These are phyloP conservation scores for Lamellibrachia columna DNA, from an alignment of 2,888 invertebrate species.

Conservation along the genomic window DNA sequence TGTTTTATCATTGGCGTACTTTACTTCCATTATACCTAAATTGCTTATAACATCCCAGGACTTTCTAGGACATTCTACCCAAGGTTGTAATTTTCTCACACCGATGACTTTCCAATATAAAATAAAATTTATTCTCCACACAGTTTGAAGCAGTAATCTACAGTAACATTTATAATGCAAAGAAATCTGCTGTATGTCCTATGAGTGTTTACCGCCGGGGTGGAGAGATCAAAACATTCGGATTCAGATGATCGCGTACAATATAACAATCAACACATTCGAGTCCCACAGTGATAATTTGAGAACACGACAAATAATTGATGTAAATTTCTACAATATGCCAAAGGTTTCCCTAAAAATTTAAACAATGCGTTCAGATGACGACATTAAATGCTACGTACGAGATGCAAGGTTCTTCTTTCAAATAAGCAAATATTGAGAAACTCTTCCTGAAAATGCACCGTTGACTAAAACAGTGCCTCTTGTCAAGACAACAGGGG, in stretches of 20 bases:
- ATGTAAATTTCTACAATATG: too few relatives aligned
- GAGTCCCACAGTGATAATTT: background rate
- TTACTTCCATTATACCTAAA: background rate
- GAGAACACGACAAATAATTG: background rate
- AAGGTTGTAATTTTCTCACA: background rate
- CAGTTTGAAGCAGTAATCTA: background rate
- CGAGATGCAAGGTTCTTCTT: too few relatives aligned
- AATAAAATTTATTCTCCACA: background rate
- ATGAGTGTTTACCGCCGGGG: background rate
- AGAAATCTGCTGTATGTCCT: background rate
- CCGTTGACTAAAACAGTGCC: too few relatives aligned
- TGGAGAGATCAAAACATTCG: too few relatives aligned
- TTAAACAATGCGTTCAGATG: too few relatives aligned
- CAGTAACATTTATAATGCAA: background rate
- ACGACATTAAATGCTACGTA: too few relatives aligned
- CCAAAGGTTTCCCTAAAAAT: too few relatives aligned
- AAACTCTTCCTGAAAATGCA: too few relatives aligned
- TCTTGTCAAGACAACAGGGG: too few relatives aligned
- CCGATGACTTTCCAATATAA: background rate
- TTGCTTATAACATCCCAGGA: background rate
- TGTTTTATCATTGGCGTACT: background rate
- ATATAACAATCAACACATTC: too few relatives aligned
- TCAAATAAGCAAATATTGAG: too few relatives aligned
- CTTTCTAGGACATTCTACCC: background rate
- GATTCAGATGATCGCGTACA: too few relatives aligned